Percentiles rank a stretch among this genome's conserved stretches.
phyloP scores from a whole-genome alignment of 2,888 invertebrate species.

The Bellardia bayeri region DNA sequence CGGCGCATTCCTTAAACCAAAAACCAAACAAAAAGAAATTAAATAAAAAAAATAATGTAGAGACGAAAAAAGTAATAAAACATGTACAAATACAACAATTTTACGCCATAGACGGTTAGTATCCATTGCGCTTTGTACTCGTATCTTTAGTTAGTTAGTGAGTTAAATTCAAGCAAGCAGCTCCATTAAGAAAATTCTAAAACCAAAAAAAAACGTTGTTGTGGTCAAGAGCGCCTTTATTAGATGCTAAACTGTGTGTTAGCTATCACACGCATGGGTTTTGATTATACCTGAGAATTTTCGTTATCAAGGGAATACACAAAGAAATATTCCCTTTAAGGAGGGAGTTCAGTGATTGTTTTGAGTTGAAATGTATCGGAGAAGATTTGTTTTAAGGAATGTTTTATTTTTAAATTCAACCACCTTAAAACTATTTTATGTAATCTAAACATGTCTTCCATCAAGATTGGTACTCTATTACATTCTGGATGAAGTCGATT shows the following conservation, averaged over 20 bases:
- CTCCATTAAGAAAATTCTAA: slow-evolving; percentile 56
- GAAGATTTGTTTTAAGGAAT: no score
- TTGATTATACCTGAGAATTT: background rate
- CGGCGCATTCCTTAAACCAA: slow-evolving; percentile 67
- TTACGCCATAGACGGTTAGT: slow-evolving; percentile 56
- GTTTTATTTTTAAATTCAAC: no score
- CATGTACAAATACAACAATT: slow-evolving; percentile 45
- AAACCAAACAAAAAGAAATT: background rate
- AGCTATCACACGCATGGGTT: background rate
- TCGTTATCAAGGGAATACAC: background rate
- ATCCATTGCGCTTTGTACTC: slow-evolving; percentile 55
- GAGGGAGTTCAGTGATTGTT: background rate
- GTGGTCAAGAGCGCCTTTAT: slow-evolving; percentile 1
- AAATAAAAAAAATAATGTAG: slow-evolving; percentile 31
- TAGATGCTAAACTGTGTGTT: background rate
- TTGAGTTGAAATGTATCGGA: no score
- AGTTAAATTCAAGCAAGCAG: slow-evolving; percentile 31
- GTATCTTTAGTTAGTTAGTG: slow-evolving; percentile 14
- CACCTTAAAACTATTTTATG: no score
- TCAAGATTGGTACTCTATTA: no score
- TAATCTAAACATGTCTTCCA: no score
- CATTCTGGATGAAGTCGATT: no score
- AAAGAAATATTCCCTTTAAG: background rate
- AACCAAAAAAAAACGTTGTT: background rate
- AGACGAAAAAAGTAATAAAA: slow-evolving; percentile 34